Percentiles rank a stretch among this genome's conserved stretches.
Conservation (phyloP, 2,888 invertebrate genomes). For the Plebejus argus region DNA sequence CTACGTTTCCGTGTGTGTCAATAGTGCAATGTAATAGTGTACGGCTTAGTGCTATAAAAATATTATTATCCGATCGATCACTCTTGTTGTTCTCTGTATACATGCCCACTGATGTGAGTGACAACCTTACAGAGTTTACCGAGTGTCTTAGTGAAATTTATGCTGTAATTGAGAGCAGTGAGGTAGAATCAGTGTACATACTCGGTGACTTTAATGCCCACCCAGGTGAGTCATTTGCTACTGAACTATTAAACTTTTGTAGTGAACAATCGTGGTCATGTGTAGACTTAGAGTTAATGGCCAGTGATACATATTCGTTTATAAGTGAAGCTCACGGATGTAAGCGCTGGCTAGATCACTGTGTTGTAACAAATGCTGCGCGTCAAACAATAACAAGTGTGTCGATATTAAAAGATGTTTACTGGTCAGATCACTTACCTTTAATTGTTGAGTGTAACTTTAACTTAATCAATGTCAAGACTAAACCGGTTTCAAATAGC, state of each 20-base stretch:
- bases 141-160: constrained; percentile 35
- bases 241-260: constrained; percentile 34
- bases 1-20: constrained; percentile 1
- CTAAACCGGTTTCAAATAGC: not conserved
- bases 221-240: constrained; percentile 13
- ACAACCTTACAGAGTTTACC: constrained; percentile 26
- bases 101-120: not conserved
- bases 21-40: constrained; percentile 14
- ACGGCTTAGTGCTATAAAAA: constrained; percentile 14
- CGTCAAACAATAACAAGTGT: constrained; percentile 1
- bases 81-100: not conserved
- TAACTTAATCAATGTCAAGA: not conserved
- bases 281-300: not conserved
- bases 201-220: too few relatives aligned
- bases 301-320: not conserved
- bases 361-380: not conserved
- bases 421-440: constrained; percentile 8
- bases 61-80: not conserved
- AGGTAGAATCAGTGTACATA: not conserved
- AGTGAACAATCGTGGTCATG: constrained; percentile 34
- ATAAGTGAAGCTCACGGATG: not conserved
- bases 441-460: not conserved
- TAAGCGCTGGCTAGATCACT: not conserved
- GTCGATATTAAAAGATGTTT: not conserved
- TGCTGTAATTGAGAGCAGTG: constrained; percentile 26